Evolutionary conservation across 2,888 invertebrate genomes (phyloP), one percentile per base, ranked within the genome.

Genomic region (Drosophila neotestacea): DNA sequence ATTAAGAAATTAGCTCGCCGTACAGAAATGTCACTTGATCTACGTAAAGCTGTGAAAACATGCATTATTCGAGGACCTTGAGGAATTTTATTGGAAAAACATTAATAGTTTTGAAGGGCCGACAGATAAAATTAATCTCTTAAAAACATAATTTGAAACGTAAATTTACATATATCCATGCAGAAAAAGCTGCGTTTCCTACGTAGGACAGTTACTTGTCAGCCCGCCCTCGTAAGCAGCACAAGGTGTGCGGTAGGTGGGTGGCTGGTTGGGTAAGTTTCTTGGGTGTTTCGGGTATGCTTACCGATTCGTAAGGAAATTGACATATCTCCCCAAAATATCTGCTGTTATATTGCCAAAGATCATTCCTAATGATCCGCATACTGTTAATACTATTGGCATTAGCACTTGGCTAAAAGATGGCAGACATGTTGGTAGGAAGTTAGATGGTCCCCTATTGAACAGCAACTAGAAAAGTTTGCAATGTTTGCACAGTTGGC

Each of bases 401-500:
- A 9, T 36, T 47, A 34, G 41, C 41, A 39, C 13, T 47, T 30
- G 36, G 11, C 50, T 27, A 1, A 50, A 4, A 50, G 34, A 6
- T 34, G 50, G 50, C 48, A 34, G 16, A 34, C 1, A 10, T 22
- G 10, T 4, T 4, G 7, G 6, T 7, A 10, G 48, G 7, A 5
- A 10, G 4, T 5, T 16, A 22, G 16, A 16, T 9, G 16, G 32
- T 32, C 41, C 42, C 11, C 41, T 11, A 32, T 54, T 32, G 11
- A 54, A 42, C 32, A 39, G 6, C n/a, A 28, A 27, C 34, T 9
- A 22, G 10, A 41, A 22, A 13, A 68, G 34, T 48, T 16, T 27
- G 30, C 55, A 69, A 66, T 89, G 72, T 85, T 85, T 85, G 81
- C 89, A 85, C 85, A 85, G 85, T 85, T 85, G 85, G 73, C 69